These are phyloP conservation scores for Lepidurus couesii DNA, from an alignment of 1,140 invertebrate genomes.

Conservation along the genomic window DNA sequence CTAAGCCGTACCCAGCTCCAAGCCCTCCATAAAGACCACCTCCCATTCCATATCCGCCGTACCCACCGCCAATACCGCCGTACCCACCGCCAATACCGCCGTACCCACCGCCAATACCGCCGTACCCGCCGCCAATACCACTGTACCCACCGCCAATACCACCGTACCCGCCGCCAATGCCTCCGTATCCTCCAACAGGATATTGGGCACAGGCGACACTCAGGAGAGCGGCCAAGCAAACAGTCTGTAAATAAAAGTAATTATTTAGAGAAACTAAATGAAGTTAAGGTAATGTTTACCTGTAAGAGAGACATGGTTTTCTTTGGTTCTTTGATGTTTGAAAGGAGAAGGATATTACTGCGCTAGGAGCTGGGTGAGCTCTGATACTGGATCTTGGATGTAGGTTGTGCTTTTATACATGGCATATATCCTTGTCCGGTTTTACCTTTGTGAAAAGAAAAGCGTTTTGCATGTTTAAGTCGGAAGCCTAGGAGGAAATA, in stretches of 20 bases:
- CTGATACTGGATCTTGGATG: not conserved
- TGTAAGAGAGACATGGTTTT: not conserved
- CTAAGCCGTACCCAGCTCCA: not conserved
- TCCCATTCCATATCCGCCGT: not conserved
- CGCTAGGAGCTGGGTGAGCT: not conserved
- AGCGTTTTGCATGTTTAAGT: not conserved
- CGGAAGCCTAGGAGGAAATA: not conserved
- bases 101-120: constrained; percentile 6
- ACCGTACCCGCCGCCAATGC: not conserved
- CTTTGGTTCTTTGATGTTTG: not conserved
- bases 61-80: constrained; percentile 18
- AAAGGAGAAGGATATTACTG: not conserved
- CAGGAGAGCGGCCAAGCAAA: not conserved
- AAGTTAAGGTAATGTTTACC: not conserved
- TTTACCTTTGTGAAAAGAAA: not conserved
- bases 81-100: not conserved
- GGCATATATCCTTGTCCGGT: not conserved
- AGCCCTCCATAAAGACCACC: constrained; percentile 9
- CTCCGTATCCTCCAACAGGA: not conserved
- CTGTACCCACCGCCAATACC: constrained; percentile 8
- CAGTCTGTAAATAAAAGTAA: not conserved
- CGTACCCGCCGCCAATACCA: not conserved
- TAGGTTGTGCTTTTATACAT: not conserved
- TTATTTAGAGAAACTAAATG: not conserved
- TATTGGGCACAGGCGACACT: not conserved